phyloP scores from a whole-genome alignment of 2,113 vertebrate genomes.

The Onychostruthus taczanowskii region DNA sequence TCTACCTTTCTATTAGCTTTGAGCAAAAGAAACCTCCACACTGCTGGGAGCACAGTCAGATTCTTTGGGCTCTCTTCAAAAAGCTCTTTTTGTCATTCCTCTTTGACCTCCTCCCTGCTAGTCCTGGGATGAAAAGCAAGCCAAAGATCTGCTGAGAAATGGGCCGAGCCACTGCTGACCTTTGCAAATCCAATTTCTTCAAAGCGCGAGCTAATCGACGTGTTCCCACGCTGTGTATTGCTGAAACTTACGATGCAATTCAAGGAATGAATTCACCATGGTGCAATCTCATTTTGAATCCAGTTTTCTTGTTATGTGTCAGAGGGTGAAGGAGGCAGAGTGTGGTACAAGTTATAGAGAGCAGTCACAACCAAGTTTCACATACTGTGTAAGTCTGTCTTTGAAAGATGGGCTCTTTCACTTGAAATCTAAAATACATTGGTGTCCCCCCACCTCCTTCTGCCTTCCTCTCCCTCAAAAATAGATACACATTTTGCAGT shows the following conservation, averaged over 20 bases:
- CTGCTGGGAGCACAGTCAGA: neutral
- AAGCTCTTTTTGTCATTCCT: constrained; percentile 55
- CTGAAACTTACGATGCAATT: constrained; percentile 38
- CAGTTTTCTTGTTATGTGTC: constrained; percentile 45
- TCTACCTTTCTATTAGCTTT: neutral
- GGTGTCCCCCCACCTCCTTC: accelerated
- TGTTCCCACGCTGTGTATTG: constrained; percentile 55
- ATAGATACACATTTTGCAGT: neutral
- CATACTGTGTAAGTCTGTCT: neutral
- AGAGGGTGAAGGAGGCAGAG: constrained; percentile 45
- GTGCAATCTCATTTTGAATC: constrained; percentile 53
- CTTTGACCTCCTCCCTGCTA: constrained; percentile 51
- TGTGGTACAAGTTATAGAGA: neutral
- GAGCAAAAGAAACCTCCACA: neutral
- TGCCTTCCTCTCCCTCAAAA: neutral
- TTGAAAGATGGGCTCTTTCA: neutral
- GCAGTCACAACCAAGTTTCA: neutral
- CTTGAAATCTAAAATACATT: neutral
- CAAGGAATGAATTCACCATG: constrained; percentile 60
- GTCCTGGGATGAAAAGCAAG: constrained; percentile 40
- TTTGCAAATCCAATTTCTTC: constrained; percentile 64
- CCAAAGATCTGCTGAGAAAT: constrained; percentile 63
- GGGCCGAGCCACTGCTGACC: constrained; percentile 47
- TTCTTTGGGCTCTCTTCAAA: constrained; percentile 28
- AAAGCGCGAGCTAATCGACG: constrained; percentile 27